Evolutionary conservation across 2,113 vertebrate species (phyloP).

Genomic region (Phrynosoma platyrhinos): DNA sequence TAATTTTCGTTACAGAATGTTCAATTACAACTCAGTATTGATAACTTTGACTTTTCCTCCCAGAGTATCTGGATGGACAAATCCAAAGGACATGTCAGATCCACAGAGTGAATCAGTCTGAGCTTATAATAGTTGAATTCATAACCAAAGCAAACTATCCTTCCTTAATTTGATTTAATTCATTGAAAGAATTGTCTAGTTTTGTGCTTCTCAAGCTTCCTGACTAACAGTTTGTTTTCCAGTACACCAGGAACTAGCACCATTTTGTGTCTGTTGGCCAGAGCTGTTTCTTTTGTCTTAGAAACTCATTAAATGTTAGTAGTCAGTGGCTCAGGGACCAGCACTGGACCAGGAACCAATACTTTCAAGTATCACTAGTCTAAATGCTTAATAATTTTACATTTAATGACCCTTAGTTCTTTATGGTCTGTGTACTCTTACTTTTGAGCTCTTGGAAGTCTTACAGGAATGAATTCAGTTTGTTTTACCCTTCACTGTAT

Average conservation of each 20-base stretch:
- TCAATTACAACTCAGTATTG: neutral
- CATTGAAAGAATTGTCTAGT: neutral
- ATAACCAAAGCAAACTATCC: neutral
- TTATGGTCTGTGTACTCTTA: too few relatives aligned
- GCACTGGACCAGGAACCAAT: too few relatives aligned
- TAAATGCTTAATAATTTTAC: neutral
- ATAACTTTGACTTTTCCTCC: neutral
- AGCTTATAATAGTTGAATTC: neutral
- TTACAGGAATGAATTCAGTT: neutral
- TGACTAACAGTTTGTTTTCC: too few relatives aligned
- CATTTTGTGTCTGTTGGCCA: too few relatives aligned
- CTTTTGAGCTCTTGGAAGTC: neutral
- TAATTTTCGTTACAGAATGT: neutral
- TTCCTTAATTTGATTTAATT: neutral
- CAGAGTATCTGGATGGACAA: neutral
- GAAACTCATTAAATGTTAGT: too few relatives aligned
- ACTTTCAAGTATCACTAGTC: too few relatives aligned
- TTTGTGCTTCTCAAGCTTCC: neutral
- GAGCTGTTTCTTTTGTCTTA: too few relatives aligned
- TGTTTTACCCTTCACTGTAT: neutral
- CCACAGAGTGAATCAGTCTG: neutral
- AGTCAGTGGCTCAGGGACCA: too few relatives aligned
- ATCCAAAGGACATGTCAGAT: neutral
- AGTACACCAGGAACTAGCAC: too few relatives aligned
- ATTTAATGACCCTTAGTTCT: neutral